Conservation (phyloP, 2,797 vertebrate genomes). For the Champsocephalus esox region DNA sequence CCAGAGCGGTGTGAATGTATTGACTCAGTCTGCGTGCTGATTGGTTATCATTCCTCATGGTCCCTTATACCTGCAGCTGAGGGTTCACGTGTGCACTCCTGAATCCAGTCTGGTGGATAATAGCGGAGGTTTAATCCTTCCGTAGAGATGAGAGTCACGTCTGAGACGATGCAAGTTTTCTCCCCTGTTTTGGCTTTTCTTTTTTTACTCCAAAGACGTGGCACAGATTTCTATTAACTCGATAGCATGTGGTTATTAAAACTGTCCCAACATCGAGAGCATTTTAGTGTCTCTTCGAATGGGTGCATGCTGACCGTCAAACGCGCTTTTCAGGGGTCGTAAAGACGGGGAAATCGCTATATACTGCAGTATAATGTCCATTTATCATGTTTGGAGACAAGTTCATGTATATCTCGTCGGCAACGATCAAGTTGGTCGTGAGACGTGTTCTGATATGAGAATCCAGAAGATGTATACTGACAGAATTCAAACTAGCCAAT, state of each 20-base stretch:
- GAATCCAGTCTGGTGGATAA: constrained; percentile 50
- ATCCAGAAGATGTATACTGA: neutral
- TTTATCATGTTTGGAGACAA: neutral
- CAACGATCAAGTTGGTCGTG: too few relatives aligned
- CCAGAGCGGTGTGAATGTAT: neutral
- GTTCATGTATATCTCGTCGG: too few relatives aligned
- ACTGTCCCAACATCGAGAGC: too few relatives aligned
- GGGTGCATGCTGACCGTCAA: too few relatives aligned
- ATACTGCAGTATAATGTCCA: too few relatives aligned
- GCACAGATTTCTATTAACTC: too few relatives aligned
- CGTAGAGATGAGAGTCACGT: constrained; percentile 27
- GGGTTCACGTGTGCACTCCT: constrained; percentile 30
- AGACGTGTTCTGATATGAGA: neutral
- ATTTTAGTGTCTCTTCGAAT: too few relatives aligned
- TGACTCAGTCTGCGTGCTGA: constrained; percentile 5
- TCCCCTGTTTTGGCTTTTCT: neutral
- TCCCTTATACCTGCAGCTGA: neutral
- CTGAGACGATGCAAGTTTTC: neutral
- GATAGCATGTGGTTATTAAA: too few relatives aligned
- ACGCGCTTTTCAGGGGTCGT: too few relatives aligned
- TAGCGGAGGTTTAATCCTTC: constrained; percentile 46
- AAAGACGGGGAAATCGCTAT: too few relatives aligned
- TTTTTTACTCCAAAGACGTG: too few relatives aligned
- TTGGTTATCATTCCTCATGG: constrained; percentile 4
- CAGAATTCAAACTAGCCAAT: neutral